Base-by-base conservation (phyloP, 2,113 vertebrate species). In the Prionailurus bengalensis region DNA sequence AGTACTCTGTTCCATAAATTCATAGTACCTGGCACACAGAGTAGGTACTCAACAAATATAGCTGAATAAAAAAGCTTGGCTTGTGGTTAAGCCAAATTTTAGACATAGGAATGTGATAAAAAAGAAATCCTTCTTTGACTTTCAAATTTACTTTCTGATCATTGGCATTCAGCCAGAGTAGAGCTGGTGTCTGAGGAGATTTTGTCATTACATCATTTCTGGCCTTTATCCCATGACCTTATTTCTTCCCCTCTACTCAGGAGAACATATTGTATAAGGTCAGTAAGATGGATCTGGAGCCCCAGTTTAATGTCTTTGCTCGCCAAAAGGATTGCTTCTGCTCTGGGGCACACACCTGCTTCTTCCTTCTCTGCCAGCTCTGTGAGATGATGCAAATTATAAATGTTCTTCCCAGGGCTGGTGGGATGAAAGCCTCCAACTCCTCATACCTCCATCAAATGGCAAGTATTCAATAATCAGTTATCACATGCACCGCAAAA, bases 271-370 rank as follows among this genome's bases (percentile, higher is more conserved):
- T 96, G 96, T 31, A 58, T 78, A 95, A 97, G 96, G 96, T 97
- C 88, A 95, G 95, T 58, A 94, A 87, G 90, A 96, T 89, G 80
- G 83, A 96, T 92, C 80, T 81, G 63, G 48, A 97, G 93, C 42
- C 70, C 93, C 53, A 87, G 88, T 51, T 81, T 36, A 83, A 65
- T n/a, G 53, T 82, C 79, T 94, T 95, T 17, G 17, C 42, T 73
- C 58, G 87, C 95, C 94, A 93, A 83, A 73, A 97, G 93, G 94
- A 90, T 66, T 48, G 74, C 84, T 92, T 96, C 93, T 95, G 79
- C 92, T 94, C 90, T 87, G 95, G 94, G 94, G 94, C 91, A 88
- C 88, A 89, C 96, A 97, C 97, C 96, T 97, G 94, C 80, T 92
- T 87, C 73, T 65, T 92, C 88, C n/a, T 92, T 87, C 73, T 85